These are phyloP conservation scores for Lypha dubia DNA, from an alignment of 2,888 invertebrate genomes.

Conservation along the genomic window DNA sequence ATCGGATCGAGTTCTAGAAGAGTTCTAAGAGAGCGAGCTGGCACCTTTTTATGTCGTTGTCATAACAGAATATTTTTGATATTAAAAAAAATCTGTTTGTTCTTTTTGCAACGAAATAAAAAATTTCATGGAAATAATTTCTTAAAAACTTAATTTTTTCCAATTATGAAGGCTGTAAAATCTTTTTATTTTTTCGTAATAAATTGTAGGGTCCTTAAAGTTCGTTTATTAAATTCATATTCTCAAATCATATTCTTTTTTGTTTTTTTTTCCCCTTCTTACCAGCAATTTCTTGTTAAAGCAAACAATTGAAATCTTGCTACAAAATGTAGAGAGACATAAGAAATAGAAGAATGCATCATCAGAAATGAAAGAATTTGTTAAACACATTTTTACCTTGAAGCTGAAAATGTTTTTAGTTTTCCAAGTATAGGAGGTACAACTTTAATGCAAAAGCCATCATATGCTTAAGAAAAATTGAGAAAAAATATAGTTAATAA, in stretches of 20 bases:
- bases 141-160: too few relatives aligned
- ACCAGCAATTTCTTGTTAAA: background rate
- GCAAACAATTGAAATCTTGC: background rate
- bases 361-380: background rate
- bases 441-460: constrained; percentile 15
- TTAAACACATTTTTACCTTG: background rate
- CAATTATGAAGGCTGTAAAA: too few relatives aligned
- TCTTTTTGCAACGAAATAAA: too few relatives aligned
- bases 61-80: too few relatives aligned
- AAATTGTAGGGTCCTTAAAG: background rate
- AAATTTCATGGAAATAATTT: too few relatives aligned
- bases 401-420: constrained; percentile 17
- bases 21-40: too few relatives aligned
- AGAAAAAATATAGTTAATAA: background rate
- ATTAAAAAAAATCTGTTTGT: too few relatives aligned
- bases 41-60: too few relatives aligned
- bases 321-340: background rate
- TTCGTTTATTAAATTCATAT: background rate
- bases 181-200: too few relatives aligned
- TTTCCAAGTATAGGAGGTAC: background rate
- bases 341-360: too few relatives aligned
- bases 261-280: background rate
- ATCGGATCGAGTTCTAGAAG: too few relatives aligned
- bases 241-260: background rate
- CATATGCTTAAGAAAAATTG: background rate